Evolutionary conservation across 2,797 vertebrate species (phyloP).

Genomic region (Luscinia luscinia): DNA sequence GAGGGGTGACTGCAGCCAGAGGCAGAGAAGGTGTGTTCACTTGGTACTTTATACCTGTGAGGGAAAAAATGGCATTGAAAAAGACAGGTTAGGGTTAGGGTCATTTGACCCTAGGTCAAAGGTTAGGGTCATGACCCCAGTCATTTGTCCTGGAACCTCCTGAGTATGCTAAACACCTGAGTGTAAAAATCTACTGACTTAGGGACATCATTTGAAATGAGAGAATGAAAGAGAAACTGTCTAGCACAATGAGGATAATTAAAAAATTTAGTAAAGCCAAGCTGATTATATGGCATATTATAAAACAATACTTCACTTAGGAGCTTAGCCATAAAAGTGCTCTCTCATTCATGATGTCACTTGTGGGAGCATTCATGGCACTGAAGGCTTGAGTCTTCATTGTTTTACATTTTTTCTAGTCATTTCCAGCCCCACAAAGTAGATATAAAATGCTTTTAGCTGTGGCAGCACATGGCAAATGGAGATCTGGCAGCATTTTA

Average conservation of each 20-base stretch:
- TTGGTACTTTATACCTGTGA: neutral
- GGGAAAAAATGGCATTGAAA: neutral
- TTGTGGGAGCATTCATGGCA: conserved; percentile 12
- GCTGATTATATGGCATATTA: conserved; percentile 24
- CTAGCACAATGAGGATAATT: conserved; percentile 19
- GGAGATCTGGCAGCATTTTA: neutral
- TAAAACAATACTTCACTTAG: conserved; percentile 40
- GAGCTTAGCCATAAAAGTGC: conserved; percentile 3
- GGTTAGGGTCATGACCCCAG: neutral
- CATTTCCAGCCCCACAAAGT: neutral
- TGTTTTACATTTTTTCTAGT: neutral
- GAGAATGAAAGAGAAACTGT: neutral
- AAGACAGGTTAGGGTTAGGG: neutral
- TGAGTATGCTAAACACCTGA: neutral
- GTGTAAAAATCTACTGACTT: neutral
- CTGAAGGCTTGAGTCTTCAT: neutral
- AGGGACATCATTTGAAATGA: neutral
- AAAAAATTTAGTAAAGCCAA: conserved; percentile 35
- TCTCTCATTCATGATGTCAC: conserved; percentile 29
- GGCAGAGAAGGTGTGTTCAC: neutral
- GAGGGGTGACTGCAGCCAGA: neutral
- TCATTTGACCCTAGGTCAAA: neutral
- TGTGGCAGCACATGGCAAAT: neutral
- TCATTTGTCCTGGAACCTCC: neutral
- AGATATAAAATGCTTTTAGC: neutral